A percentile compares a stretch with the other conserved stretches of the same genome.
These are phyloP conservation scores for Acrossocheilus wenchowensis DNA, from an alignment of 2,797 vertebrate genomes.

Conservation along the genomic window DNA sequence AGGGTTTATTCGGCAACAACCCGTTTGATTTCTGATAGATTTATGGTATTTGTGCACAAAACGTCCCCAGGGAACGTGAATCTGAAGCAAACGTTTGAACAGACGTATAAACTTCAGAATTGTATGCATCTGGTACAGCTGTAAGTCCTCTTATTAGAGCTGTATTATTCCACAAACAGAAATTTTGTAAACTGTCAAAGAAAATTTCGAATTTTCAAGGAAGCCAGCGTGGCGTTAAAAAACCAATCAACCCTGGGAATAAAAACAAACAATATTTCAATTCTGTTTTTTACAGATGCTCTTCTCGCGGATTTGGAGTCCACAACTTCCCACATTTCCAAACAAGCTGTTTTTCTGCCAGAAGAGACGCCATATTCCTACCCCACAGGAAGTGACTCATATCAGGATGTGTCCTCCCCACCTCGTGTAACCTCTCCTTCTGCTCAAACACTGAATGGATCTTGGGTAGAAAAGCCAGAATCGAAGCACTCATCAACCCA, in stretches of 20 bases:
- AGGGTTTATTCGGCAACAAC: conserved; percentile 1
- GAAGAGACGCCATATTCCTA: conserved; percentile 95
- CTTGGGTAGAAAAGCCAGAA: conserved; percentile 78
- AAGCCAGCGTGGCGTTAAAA: not conserved
- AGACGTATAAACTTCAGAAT: not conserved
- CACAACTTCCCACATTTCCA: conserved; percentile 95
- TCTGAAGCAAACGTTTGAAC: not conserved
- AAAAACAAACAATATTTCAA: not conserved
- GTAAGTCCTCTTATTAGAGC: not conserved
- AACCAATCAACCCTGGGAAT: not conserved
- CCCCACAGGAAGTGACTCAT: conserved; percentile 87
- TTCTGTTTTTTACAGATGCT: conserved; percentile 79
- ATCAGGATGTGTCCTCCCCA: conserved; percentile 85
- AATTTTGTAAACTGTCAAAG: not conserved
- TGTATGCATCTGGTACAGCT: not conserved
- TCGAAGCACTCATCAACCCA: conserved; percentile 86
- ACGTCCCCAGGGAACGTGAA: not conserved
- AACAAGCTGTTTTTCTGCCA: conserved; percentile 87
- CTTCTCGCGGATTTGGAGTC: conserved; percentile 96
- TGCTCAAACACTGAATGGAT: conserved; percentile 90
- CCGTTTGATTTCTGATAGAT: not conserved
- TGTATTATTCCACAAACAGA: not conserved
- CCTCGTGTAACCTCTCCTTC: conserved; percentile 89
- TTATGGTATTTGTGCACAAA: not conserved
- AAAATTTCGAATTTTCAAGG: not conserved